A percentile compares a stretch with the other conserved stretches of the same genome.
These are phyloP conservation scores for Herpetotheres cachinnans DNA, from an alignment of 2,113 vertebrate genomes.

Conservation along the genomic window DNA sequence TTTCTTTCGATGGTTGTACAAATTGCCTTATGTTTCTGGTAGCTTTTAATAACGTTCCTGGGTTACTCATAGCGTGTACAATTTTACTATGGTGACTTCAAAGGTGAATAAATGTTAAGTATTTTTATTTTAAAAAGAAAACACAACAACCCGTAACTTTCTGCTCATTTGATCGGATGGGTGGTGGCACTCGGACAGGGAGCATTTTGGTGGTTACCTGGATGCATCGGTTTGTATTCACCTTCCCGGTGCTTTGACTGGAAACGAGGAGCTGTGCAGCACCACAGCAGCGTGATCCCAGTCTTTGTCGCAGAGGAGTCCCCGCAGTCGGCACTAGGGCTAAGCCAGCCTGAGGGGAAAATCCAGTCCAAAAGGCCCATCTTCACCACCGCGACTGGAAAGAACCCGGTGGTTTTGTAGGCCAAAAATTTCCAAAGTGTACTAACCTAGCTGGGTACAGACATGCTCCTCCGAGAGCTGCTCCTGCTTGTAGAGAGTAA, in stretches of 20 bases:
- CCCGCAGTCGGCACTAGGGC: background rate
- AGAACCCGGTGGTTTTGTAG: background rate
- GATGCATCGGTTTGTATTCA: background rate
- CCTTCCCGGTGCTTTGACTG: background rate
- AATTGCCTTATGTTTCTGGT: constrained; percentile 60
- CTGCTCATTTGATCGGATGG: background rate
- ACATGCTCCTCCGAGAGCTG: background rate
- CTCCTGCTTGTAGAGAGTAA: background rate
- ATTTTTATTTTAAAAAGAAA: constrained; percentile 67
- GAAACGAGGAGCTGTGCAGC: background rate
- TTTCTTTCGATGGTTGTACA: constrained; percentile 62
- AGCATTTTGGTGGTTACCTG: background rate
- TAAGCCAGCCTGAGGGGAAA: background rate
- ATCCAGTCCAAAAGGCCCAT: background rate
- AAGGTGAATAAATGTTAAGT: constrained; percentile 68
- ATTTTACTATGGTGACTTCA: constrained; percentile 56
- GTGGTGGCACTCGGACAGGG: background rate
- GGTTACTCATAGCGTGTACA: constrained; percentile 58
- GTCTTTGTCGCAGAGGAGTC: background rate
- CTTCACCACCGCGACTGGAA: background rate
- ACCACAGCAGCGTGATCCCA: background rate
- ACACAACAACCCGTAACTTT: background rate
- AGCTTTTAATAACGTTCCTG: constrained; percentile 48
- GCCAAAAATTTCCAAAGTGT: background rate
- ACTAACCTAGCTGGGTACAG: background rate